Evolutionary conservation across 2,113 vertebrate genomes (phyloP).

Genomic region (Marmota flaviventris): DNA sequence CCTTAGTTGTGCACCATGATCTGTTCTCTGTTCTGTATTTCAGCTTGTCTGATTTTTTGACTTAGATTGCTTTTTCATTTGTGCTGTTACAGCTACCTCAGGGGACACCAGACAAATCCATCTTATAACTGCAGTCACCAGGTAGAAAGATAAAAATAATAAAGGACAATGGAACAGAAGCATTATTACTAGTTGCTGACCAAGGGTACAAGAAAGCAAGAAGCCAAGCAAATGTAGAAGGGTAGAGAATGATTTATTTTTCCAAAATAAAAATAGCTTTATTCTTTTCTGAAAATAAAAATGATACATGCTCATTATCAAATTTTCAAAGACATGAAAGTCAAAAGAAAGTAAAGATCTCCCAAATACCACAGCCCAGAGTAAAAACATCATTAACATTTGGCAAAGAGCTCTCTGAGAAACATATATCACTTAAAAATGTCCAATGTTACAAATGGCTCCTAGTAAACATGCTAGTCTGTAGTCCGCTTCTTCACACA

Average conservation of each 20-base stretch:
- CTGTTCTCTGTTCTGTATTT: background rate
- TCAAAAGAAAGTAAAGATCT: slow-evolving; percentile 46
- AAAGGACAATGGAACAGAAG: background rate
- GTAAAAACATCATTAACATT: slow-evolving; percentile 5
- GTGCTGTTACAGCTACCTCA: background rate
- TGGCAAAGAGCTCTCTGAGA: slow-evolving; percentile 22
- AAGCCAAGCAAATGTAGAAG: background rate
- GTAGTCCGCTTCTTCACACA: slow-evolving; percentile 5
- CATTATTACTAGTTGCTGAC: background rate
- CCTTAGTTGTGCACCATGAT: background rate
- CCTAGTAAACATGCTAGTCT: background rate
- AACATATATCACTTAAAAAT: background rate
- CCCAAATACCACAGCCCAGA: background rate
- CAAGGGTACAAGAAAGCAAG: background rate
- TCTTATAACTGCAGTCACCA: background rate
- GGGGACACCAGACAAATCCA: background rate
- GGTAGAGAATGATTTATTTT: background rate
- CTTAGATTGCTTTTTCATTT: background rate
- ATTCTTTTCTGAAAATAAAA: slow-evolving; percentile 62
- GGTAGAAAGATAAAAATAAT: background rate
- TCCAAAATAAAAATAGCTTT: slow-evolving; percentile 62
- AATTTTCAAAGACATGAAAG: slow-evolving; percentile 37
- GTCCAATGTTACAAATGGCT: background rate
- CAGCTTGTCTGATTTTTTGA: background rate
- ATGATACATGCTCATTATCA: slow-evolving; percentile 32